Percentiles rank a stretch among this genome's conserved stretches.
These are phyloP conservation scores for Holothuria glaberrima DNA, from an alignment of 35 echinoderm and acorn worm genomes.

Conservation along the genomic window DNA sequence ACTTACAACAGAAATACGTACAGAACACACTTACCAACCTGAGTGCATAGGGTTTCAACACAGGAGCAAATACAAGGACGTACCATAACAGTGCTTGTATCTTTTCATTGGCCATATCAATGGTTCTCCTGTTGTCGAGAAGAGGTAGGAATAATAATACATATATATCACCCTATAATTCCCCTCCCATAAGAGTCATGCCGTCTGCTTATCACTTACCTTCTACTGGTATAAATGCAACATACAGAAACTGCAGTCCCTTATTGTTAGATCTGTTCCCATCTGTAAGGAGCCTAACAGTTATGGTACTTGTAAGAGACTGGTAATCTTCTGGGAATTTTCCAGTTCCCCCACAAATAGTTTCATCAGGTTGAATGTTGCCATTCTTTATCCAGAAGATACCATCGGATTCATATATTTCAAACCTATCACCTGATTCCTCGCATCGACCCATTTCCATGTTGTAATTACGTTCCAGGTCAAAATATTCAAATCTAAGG, in stretches of 20 bases:
- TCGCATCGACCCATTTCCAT: background rate
- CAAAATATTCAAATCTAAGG: slow-evolving; percentile 64
- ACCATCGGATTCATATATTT: slow-evolving; percentile 78
- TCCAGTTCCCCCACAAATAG: slow-evolving; percentile 87
- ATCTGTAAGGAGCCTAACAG: slow-evolving; percentile 82
- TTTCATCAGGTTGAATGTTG: slow-evolving; percentile 69
- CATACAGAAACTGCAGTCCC: slow-evolving; percentile 88
- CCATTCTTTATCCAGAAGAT: slow-evolving; percentile 61
- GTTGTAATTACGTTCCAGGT: slow-evolving; percentile 21
- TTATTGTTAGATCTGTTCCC: slow-evolving; percentile 52
- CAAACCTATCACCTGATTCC: slow-evolving; percentile 57
- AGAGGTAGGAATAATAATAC: no score
- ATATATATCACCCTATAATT: no score
- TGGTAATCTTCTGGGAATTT: slow-evolving; percentile 89
- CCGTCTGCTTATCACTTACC: slow-evolving; percentile 40
- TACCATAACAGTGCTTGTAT: no score
- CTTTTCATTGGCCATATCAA: no score
- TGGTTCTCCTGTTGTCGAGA: no score
- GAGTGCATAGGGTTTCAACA: no score
- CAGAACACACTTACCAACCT: no score
- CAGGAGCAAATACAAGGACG: no score
- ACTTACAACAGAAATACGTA: no score
- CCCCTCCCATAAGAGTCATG: no score
- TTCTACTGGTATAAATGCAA: slow-evolving; percentile 68
- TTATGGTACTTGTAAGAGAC: slow-evolving; percentile 73